These are phyloP conservation scores for Agrochola lychnidis DNA, from an alignment of 2,888 invertebrate species.

Conservation along the genomic window DNA sequence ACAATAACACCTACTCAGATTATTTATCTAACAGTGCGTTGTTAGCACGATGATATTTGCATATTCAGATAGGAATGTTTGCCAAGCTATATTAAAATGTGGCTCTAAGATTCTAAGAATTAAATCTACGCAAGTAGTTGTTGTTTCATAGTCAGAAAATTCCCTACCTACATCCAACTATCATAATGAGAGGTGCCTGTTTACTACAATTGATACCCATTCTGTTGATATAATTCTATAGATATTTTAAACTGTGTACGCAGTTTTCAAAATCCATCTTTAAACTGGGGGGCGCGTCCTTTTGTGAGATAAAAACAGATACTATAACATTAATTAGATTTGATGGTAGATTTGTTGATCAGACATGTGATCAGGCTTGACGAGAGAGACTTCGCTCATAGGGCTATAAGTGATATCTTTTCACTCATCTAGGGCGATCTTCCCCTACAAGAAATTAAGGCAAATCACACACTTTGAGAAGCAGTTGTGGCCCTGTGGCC, in stretches of 20 bases:
- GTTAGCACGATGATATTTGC: slow-evolving; percentile 19
- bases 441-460: not conserved
- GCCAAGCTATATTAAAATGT: not conserved
- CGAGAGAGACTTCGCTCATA: not conserved
- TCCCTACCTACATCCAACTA: not conserved
- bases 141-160: not conserved
- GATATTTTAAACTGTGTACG: no score
- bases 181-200: no score
- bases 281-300: not conserved
- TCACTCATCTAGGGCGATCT: not conserved
- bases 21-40: not conserved
- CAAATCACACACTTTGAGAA: no score
- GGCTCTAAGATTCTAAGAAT: not conserved
- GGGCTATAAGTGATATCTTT: not conserved
- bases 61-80: slow-evolving; percentile 15
- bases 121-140: not conserved
- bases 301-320: no score
- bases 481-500: no score
- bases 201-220: no score
- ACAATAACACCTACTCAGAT: slow-evolving; percentile 3
- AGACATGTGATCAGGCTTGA: no score
- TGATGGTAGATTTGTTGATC: not conserved
- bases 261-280: not conserved
- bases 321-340: no score
- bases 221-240: no score